Evolutionary conservation across 1,140 invertebrate species (phyloP), one percentile per base, ranked within the genome.

Genomic region (Steinernema khuongi): DNA sequence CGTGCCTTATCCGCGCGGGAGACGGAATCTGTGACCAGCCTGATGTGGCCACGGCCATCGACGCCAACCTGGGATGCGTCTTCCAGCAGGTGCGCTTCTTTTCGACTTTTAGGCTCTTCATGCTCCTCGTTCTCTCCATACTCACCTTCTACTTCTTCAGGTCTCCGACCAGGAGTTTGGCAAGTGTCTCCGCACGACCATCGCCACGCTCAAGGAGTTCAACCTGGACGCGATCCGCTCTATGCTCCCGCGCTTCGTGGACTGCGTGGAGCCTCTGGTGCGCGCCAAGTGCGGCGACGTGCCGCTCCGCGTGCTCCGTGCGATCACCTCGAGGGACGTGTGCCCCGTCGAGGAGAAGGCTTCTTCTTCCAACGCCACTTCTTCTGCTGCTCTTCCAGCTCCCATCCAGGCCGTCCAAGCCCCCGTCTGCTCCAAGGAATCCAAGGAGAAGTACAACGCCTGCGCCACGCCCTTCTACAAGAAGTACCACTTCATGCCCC

Each of bases 171-270:
- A 83, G 22, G 77, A 83, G 1, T 83, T 83, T 50, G 83, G 80
- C 50, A 81, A 83, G 71, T 83, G 82, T 36, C 44, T 83, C 29
- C 68, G 81, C 17, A 70, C 73, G 17, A 85, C 83, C n/a, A 70
- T 83, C 14, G 81, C 81, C 1, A 81, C 81, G 11, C 41, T 83
- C 14, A 81, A 84, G 29, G 73, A 85, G 43, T 84, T 83, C 69
- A 83, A 71, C 36, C 69, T 83, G 1, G 60, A 66, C 11, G 71
- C 79, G 18, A 72, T 83, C 19, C 74, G 73, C 32, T 36, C 22
- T n/a, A 76, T 83, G 43, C 76, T 83, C 28, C 82, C 82, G 4
- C 75, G 82, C 74, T 83, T 83, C 70, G 77, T 85, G n/a, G 74
- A 78, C 29, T 83, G 82, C 71, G 78, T 84, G 17, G 77, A 84